Conservation (phyloP, 2,797 vertebrate genomes). For the Propithecus perrieri region DNA sequence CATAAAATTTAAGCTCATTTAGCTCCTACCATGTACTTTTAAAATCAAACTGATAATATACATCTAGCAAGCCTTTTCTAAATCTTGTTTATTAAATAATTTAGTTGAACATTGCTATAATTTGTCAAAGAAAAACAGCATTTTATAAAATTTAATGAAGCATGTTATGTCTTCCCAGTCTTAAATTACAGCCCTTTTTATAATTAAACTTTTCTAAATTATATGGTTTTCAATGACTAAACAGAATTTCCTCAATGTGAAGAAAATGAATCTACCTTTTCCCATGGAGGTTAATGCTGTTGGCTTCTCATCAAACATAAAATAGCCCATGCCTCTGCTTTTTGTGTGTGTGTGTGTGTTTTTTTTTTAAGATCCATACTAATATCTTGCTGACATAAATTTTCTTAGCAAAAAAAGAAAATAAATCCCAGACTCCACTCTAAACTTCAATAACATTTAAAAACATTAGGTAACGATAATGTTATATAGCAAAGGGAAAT, state of each 20-base stretch:
- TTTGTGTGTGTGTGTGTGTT: not conserved
- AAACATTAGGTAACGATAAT: not conserved
- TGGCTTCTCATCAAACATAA: not conserved
- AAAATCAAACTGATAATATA: slow-evolving; percentile 15
- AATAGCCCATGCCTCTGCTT: not conserved
- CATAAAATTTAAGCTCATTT: not conserved
- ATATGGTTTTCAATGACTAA: not conserved
- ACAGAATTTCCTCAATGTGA: not conserved
- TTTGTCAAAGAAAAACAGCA: slow-evolving; percentile 32
- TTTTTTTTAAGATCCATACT: not conserved
- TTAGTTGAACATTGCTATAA: not conserved
- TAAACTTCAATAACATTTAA: not conserved
- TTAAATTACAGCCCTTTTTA: slow-evolving; percentile 38
- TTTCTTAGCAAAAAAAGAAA: slow-evolving; percentile 3
- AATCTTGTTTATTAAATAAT: slow-evolving; percentile 33
- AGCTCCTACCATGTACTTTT: not conserved
- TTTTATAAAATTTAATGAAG: slow-evolving; percentile 49
- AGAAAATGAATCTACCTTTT: slow-evolving; percentile 34
- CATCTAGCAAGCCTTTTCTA: not conserved
- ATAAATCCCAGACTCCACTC: not conserved
- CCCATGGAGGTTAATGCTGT: not conserved
- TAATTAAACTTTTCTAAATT: slow-evolving; percentile 53
- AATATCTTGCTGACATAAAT: not conserved
- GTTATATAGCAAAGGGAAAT: not conserved
- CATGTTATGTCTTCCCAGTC: not conserved